Conservation (phyloP, 2,888 invertebrate genomes). For the Zeuzera pyrina region DNA sequence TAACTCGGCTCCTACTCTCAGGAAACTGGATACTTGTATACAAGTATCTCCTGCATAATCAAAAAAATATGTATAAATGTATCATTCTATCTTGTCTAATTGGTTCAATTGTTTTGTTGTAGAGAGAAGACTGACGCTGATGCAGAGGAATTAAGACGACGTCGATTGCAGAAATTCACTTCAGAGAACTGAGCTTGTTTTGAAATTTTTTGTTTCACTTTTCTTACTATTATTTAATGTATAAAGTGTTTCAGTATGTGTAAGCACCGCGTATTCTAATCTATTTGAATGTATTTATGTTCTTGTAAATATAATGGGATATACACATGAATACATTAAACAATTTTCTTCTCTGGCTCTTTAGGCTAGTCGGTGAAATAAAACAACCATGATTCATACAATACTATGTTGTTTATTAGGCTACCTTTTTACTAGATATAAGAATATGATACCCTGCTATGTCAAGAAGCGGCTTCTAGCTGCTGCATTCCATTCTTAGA, state of each 20-base stretch:
- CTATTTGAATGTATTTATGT: slow-evolving; percentile 66
- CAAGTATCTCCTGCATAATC: too few relatives aligned
- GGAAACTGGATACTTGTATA: too few relatives aligned
- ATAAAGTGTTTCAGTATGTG: slow-evolving; percentile 64
- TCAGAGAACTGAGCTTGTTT: slow-evolving; percentile 55
- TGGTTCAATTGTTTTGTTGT: slow-evolving; percentile 16
- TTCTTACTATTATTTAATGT: slow-evolving; percentile 59
- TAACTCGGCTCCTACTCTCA: too few relatives aligned
- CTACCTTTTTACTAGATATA: slow-evolving; percentile 15
- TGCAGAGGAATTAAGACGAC: slow-evolving; percentile 80
- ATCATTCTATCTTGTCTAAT: neutral
- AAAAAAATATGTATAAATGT: neutral
- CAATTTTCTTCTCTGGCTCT: neutral
- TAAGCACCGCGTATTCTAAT: slow-evolving; percentile 66
- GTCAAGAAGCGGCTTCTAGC: slow-evolving; percentile 13
- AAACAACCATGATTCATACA: too few relatives aligned
- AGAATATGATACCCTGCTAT: slow-evolving; percentile 5
- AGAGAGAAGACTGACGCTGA: slow-evolving; percentile 64
- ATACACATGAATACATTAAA: slow-evolving; percentile 66
- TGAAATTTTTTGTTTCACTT: slow-evolving; percentile 39
- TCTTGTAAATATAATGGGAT: slow-evolving; percentile 69
- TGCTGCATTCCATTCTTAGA: slow-evolving; percentile 13
- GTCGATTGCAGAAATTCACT: slow-evolving; percentile 83
- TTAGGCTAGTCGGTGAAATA: too few relatives aligned
- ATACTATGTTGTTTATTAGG: too few relatives aligned